Percentiles rank a stretch among this genome's conserved stretches.
Conservation (phyloP, 2,888 invertebrate genomes). For the Pollenia amentaria region DNA sequence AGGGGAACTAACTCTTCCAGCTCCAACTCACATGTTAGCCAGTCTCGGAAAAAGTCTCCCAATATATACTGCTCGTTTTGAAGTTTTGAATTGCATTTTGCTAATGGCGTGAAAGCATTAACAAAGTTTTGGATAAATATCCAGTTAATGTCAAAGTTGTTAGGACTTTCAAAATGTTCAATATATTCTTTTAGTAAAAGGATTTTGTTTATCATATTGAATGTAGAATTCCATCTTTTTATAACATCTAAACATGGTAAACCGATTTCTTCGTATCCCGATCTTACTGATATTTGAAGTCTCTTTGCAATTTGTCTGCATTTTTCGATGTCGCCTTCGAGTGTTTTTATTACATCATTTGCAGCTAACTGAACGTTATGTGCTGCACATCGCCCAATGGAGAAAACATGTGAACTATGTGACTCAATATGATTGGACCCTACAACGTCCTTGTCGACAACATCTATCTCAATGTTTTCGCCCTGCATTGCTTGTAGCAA, state of each 20-base stretch:
- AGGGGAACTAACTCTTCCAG: conserved; percentile 40
- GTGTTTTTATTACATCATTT: conserved; percentile 23
- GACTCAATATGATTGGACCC: background rate
- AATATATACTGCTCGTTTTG: conserved; percentile 28
- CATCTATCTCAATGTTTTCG: background rate
- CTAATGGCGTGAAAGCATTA: conserved; percentile 18
- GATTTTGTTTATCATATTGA: background rate
- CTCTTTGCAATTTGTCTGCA: conserved; percentile 17
- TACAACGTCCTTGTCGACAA: background rate
- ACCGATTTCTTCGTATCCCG: conserved; percentile 19
- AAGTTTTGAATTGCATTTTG: conserved; percentile 38
- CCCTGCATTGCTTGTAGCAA: conserved; percentile 59
- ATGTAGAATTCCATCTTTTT: conserved; percentile 20
- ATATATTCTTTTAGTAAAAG: conserved; percentile 3
- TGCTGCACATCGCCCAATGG: background rate
- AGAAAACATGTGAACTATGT: background rate
- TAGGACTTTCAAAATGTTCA: background rate
- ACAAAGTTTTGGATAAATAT: conserved; percentile 16
- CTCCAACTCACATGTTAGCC: conserved; percentile 62
- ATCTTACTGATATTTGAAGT: background rate
- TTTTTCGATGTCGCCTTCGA: background rate
- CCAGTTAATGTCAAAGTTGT: conserved; percentile 15
- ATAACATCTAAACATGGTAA: conserved; percentile 24
- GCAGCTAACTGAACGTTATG: conserved; percentile 19
- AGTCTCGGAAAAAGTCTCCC: conserved; percentile 17